Base-by-base conservation (phyloP, 2,888 invertebrate species). In the Carcina quercana region DNA sequence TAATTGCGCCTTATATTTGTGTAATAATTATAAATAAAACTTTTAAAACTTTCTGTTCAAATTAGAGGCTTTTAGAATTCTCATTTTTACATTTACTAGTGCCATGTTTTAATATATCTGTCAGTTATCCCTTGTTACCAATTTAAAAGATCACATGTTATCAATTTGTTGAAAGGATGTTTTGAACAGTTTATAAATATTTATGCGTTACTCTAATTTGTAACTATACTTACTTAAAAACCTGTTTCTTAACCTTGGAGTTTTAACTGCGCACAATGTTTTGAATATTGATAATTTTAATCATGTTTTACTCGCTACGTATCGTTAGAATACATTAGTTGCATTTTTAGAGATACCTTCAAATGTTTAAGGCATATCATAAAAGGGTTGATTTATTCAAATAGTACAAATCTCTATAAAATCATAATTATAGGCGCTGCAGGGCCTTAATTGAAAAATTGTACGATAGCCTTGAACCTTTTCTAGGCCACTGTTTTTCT, bases 1-100 rank as follows among this genome's bases (percentile, higher is more conserved):
- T 69, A 59, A 69, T 69, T 58, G 67, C 70, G 71, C 71, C 71
- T 72, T 72, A 70, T 62, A 60, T 30, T 25, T 53, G 52, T 57
- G 47, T 58, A 58, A 55, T 53, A 4, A 20, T 20, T 20, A 20
- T 10, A 8, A 20, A n/a, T 20, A 7, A n/a, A 8, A 10, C n/a
- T 10, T 3, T 20, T 20, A n/a, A 20, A n/a, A 20, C 20, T n/a
- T 5, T 20, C 10, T 20, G 12, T 24, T 24, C 12, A 12, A 6
- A 11, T 24, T 11, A 24, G 24, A 24, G 24, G 24, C 24, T 24
- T 12, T 25, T 27, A 12, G 2, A 17, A 19, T 19, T 22, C 10
- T 10, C 5, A 11, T 22, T n/a, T 29, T 28, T 6, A 10, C 6
- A 28, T 13, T 17, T 28, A 26, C 15, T 14, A 14, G 8, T 19